These are phyloP conservation scores for Heliangelus exortis DNA, from an alignment of 2,797 vertebrate genomes.

Conservation along the genomic window DNA sequence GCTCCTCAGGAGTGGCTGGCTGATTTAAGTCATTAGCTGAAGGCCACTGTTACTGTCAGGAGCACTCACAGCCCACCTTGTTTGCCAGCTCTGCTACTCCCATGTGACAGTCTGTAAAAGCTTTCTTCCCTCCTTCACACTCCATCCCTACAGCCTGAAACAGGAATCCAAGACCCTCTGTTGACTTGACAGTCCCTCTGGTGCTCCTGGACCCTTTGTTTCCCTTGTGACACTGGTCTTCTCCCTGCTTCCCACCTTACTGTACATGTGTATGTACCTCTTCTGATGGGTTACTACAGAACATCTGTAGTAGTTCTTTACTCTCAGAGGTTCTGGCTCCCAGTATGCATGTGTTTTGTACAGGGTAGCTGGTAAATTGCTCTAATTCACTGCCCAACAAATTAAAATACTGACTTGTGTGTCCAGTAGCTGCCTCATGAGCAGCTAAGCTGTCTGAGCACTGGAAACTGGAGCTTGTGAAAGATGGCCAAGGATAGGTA, in stretches of 20 bases:
- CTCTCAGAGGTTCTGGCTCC: neutral
- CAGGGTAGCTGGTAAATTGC: neutral
- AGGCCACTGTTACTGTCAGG: neutral
- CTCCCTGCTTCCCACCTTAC: neutral
- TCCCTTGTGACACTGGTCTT: neutral
- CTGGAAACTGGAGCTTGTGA: neutral
- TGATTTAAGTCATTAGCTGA: neutral
- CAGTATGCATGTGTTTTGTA: rapidly evolving
- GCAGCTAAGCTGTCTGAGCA: neutral
- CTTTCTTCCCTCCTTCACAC: neutral
- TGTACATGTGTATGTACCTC: neutral
- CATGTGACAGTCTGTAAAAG: neutral
- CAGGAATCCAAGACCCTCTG: neutral
- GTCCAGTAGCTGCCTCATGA: neutral
- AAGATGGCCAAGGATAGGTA: neutral
- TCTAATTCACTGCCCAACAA: neutral
- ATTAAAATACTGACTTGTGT: neutral
- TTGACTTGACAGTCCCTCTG: neutral
- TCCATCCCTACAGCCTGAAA: neutral
- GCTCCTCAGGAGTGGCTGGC: neutral
- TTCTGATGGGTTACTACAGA: neutral
- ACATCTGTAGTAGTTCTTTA: neutral
- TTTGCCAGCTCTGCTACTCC: neutral
- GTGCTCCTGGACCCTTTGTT: neutral
- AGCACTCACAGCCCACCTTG: neutral